These are phyloP conservation scores for Babylonia areolata DNA, from an alignment of 1,140 invertebrate genomes.

Conservation along the genomic window DNA sequence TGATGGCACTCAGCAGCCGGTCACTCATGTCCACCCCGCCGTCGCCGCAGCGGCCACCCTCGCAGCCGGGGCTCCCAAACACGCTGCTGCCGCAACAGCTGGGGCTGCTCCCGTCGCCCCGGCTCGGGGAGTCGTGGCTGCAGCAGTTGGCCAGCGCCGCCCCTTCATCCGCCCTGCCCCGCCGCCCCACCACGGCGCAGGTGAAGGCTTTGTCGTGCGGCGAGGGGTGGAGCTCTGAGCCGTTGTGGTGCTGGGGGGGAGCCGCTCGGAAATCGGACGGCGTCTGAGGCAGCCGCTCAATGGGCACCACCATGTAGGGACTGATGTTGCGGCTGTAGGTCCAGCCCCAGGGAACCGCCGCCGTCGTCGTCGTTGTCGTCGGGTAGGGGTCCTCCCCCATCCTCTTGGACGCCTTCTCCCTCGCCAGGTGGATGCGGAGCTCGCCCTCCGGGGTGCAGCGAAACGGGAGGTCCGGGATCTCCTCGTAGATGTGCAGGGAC, in stretches of 20 bases:
- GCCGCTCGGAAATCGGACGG: background rate
- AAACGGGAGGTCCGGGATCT: conserved; percentile 55
- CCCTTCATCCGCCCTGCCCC: background rate
- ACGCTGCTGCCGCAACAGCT: conserved; percentile 36
- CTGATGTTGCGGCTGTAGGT: background rate
- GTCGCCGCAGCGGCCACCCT: background rate
- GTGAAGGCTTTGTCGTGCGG: background rate
- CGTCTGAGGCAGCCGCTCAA: conserved; percentile 18
- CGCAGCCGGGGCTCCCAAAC: background rate
- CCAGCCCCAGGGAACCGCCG: background rate
- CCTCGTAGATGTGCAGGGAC: conserved; percentile 60
- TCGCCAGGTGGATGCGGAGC: conserved; percentile 16
- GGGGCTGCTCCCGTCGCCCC: conserved; percentile 9
- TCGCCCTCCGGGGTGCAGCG: conserved; percentile 29
- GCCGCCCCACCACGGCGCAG: conserved; percentile 30
- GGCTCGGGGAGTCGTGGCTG: background rate
- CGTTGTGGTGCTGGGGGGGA: background rate
- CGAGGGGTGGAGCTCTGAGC: background rate
- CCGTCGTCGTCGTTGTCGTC: too few relatives aligned
- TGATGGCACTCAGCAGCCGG: conserved; percentile 37
- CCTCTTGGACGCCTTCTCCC: conserved; percentile 36
- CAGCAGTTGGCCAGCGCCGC: background rate
- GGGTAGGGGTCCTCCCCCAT: background rate
- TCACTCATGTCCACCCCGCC: conserved; percentile 33
- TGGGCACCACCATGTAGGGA: conserved; percentile 45